Evolutionary conservation across 2,888 invertebrate species (phyloP).

Genomic region (Dicycla oo): DNA sequence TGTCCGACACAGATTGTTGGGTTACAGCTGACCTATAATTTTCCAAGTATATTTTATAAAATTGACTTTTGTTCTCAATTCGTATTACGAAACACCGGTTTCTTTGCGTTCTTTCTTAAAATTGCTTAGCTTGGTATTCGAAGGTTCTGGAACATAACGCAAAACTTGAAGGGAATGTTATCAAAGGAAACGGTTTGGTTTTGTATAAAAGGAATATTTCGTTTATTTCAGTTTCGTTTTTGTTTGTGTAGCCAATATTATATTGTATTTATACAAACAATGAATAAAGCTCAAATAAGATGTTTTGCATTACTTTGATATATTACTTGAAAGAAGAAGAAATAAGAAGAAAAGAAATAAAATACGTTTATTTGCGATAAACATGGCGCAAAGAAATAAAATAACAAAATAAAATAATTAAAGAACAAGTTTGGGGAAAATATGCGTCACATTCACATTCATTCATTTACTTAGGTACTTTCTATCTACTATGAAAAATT

Average conservation of each 20-base stretch:
- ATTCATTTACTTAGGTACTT: too few relatives aligned
- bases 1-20: slow-evolving; percentile 70
- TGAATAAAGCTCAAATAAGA: slow-evolving; percentile 2
- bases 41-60: slow-evolving; percentile 51
- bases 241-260: slow-evolving; percentile 49
- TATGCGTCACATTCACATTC: too few relatives aligned
- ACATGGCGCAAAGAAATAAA: too few relatives aligned
- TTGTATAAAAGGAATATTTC: slow-evolving; percentile 52
- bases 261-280: slow-evolving; percentile 38
- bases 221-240: slow-evolving; percentile 51
- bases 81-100: slow-evolving; percentile 48
- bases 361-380: too few relatives aligned
- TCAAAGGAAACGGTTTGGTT: slow-evolving; percentile 58
- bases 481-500: too few relatives aligned
- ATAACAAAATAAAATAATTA: too few relatives aligned
- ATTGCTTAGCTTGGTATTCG: slow-evolving; percentile 62
- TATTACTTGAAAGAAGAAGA: too few relatives aligned
- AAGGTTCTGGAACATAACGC: slow-evolving; percentile 53
- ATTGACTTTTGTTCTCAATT: slow-evolving; percentile 60
- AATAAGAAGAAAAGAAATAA: too few relatives aligned
- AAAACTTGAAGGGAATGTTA: slow-evolving; percentile 56
- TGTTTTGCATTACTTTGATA: neutral
- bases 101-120: slow-evolving; percentile 52
- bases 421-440: too few relatives aligned
- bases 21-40: slow-evolving; percentile 59